phyloP scores from a whole-genome alignment of 2,113 vertebrate genomes.

The Okapia johnstoni region DNA sequence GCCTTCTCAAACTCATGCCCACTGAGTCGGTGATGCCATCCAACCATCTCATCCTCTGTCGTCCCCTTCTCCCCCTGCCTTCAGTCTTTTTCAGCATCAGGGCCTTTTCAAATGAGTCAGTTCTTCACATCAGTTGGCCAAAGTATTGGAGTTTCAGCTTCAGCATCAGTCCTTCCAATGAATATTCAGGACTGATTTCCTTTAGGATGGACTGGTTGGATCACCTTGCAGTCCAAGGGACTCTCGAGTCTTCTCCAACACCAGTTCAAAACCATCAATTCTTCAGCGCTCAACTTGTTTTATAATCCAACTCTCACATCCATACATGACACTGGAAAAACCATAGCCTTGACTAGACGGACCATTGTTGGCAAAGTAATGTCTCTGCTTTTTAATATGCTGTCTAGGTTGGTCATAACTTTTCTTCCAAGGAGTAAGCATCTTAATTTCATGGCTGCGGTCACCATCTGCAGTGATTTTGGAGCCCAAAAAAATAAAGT shows the following conservation, averaged over 20 bases:
- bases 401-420: not conserved
- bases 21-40: not conserved
- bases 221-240: not conserved
- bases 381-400: not conserved
- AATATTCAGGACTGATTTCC: not conserved
- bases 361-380: not conserved
- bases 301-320: not conserved
- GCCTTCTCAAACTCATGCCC: not conserved
- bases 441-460: not conserved
- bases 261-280: not conserved
- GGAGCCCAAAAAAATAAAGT: not conserved
- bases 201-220: not conserved
- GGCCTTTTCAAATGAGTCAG: not conserved
- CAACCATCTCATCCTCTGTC: not conserved
- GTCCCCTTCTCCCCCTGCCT: not conserved
- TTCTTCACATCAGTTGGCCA: not conserved
- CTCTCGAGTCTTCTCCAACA: not conserved
- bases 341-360: not conserved
- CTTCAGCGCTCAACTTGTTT: accelerated
- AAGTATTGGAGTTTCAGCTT: not conserved
- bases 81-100: not conserved
- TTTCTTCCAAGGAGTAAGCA: not conserved
- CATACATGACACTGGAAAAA: not conserved
- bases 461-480: not conserved
- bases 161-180: not conserved